Evolutionary conservation across 2,113 vertebrate genomes (phyloP), one percentile per base, ranked within the genome.

Genomic region (Cochlearius cochlearius): DNA sequence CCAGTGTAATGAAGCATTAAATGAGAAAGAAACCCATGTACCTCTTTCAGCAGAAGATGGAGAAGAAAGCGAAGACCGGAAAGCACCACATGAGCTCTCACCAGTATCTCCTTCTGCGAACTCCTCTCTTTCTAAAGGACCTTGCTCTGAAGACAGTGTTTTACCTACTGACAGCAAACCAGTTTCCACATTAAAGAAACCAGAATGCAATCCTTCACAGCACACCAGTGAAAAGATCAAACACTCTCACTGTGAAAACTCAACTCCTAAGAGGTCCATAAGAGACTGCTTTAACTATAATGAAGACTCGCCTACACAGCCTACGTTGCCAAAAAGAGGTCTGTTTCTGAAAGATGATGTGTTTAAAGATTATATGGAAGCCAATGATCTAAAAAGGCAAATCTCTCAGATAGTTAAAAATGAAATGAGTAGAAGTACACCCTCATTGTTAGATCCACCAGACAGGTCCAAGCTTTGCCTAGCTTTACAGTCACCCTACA

Each of bases 391-490:
- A 52, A 98, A 96, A 94, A 96, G 91, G 15, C 95, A 95, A 49
- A 90, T 97, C 47, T 96, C 94, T 12, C 96, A 98, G 38, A 98
- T 97, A 85, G 97, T 98, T 74, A 99, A 98, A 96, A 98, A 98
- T 30, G 99, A 99, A 92, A 94, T 99, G 90, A 99, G 99, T 93
- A 98, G 97, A 92, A 99, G 99, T 98, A 98, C 98, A 38, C 98
- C 99, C 0, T 99, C 99, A 1, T 94, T 99, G 45, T 93, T 99
- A 94, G 99, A 99, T 56, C 98, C 98, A 47, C 99, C 98, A 5
- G 99, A 99, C 97, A 98, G 98, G 34, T 98, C 99, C 52, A 99
- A 98, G 91, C 99, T 99, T 93, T 99, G 99, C 97, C 95, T 99
- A 68, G 98, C 98, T 66, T 97, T 99, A 80, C 98, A 98, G 90